Evolutionary conservation across 2,113 vertebrate genomes (phyloP), one percentile per base, ranked within the genome.

Genomic region (Stercorarius parasiticus): DNA sequence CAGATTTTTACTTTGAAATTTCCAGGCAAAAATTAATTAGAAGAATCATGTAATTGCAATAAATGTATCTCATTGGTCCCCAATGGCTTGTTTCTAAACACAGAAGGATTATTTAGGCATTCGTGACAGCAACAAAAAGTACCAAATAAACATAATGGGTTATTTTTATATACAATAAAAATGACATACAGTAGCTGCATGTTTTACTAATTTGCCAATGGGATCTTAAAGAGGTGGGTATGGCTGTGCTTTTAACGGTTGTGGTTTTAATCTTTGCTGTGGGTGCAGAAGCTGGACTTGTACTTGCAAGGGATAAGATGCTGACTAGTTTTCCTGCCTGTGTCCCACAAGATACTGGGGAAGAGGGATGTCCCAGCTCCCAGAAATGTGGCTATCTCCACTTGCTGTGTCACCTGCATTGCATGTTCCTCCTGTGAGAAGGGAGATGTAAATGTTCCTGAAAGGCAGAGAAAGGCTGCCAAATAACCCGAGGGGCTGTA

Each of bases 1-100:
- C 74, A 92, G 93, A 84, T 81, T 95, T 97, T 95, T 97, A 62
- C 94, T 97, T 95, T 94, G 85, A 97, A 98, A 97, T 74, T 88
- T 87, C 78, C 74, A 77, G 82, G 94, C 95, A 96, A 90, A 96
- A 98, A 98, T 95, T 98, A 98, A 98, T 98, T 98, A 97, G 92
- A 93, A 89, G 90, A 96, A 93, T 96, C 91, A 61, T 94, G 83
- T 97, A 97, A 98, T 98, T 97, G 97, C 72, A 94, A 95, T 93
- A 86, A 93, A 96, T 97, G 90, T 86, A 93, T 97, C 96, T 95
- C 82, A 93, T 91, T 94, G 95, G 91, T 90, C 97, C 93, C 95
- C 38, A 47, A 16, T 92, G 97, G 82, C 86, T 96, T 96, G 79
- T 96, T 98, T 97, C 95, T 96, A 97, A 96, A 97, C 92, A 79